Base-by-base conservation (phyloP, 2,888 invertebrate species). In the Bellardia bayeri region DNA sequence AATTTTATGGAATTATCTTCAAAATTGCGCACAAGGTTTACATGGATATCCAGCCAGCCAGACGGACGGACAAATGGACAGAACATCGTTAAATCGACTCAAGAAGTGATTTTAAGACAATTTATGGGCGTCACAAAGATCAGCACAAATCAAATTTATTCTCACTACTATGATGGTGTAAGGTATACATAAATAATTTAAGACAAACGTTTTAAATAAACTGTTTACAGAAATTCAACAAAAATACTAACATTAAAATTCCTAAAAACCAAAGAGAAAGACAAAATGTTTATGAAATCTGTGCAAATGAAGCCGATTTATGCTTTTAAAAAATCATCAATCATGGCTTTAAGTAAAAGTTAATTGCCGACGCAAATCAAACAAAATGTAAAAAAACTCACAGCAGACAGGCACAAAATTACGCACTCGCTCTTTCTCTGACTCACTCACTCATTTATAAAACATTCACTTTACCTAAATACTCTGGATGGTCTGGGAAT, bases 311-410 rank as follows among this genome's bases (percentile, higher is more conserved):
- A 90, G 89, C 85, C 72, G 89, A 88, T 90, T 89, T 88, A 86
- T 90, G 90, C 91, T 91, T 91, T 91, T 91, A 91, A 92, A 92
- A 92, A 88, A 91, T 91, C 92, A 92, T 92, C 92, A 92, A 92
- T 92, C 92, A 92, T 90, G 89, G 90, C 86, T 88, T 90, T 56
- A 78, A 71, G 63, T 74, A 83, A 82, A 86, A 79, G 91, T 91
- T 92, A 91, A 92, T 91, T 91, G 91, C 89, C 82, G 89, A 71
- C 42, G 81, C 76, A 56, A 71, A 64, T 63, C 61, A 5, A 58
- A 6, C 42, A 69, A 69, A 78, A 42, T 3, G 71, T 14, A 69
- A 58, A 14, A 45, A 42, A 66, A 14, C 14, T 14, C 4, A 11
- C 58, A 54, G 23, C 58, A 54, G 2, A 54, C 23, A 30, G 58